Conservation (phyloP, 35 echinoderm and acorn worm species). For the Acanthaster planci region DNA sequence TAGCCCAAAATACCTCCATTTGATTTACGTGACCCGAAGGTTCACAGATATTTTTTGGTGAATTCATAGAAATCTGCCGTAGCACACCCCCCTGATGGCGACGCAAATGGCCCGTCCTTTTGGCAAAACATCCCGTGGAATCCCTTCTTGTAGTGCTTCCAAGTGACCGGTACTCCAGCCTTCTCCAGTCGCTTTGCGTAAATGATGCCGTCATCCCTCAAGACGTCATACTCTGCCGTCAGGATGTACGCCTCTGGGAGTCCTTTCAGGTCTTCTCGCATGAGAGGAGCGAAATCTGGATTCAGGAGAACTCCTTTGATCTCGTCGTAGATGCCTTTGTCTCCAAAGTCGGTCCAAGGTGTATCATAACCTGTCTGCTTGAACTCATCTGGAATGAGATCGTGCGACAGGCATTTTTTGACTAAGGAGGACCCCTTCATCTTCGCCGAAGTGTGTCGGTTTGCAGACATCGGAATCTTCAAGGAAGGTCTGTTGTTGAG, state of each 20-base stretch:
- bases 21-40: too few species aligned
- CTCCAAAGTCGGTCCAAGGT: conserved; percentile 32
- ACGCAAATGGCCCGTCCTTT: neutral
- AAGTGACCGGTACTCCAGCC: conserved; percentile 55
- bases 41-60: neutral
- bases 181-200: conserved; percentile 49
- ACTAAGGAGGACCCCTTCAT: neutral
- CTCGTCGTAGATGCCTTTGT: conserved; percentile 42
- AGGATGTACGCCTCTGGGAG: conserved; percentile 75
- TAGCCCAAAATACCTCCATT: too few species aligned
- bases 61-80: neutral
- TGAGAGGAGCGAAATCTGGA: conserved; percentile 55
- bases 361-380: conserved; percentile 27
- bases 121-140: conserved; percentile 56
- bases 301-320: conserved; percentile 39
- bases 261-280: conserved; percentile 55
- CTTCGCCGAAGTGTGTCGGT: neutral
- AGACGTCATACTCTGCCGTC: conserved; percentile 62
- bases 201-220: conserved; percentile 78
- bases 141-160: conserved; percentile 55
- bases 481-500: neutral
- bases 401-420: conserved; percentile 5
- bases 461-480: neutral
- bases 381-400: conserved; percentile 45
- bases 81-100: neutral